These are phyloP conservation scores for Fringilla coelebs DNA, from an alignment of 2,797 vertebrate genomes.

Conservation along the genomic window DNA sequence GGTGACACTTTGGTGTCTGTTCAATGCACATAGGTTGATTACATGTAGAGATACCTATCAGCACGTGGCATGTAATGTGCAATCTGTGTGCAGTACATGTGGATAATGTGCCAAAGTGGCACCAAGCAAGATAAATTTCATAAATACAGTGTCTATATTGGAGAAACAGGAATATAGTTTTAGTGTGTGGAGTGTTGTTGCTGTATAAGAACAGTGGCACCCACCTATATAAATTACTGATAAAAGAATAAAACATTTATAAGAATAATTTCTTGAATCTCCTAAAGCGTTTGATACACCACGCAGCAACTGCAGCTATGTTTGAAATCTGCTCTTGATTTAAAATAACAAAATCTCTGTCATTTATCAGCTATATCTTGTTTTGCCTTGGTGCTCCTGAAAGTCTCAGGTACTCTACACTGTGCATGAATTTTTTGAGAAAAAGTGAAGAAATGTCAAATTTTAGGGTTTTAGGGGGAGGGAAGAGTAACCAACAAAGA, in stretches of 20 bases:
- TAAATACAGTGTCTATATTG: constrained; percentile 16
- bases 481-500: neutral
- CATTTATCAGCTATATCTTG: neutral
- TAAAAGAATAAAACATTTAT: constrained; percentile 46
- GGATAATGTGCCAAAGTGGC: constrained; percentile 2
- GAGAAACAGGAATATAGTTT: constrained; percentile 25
- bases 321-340: neutral
- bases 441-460: neutral
- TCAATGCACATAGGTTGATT: neutral
- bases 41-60: neutral
- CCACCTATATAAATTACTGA: neutral
- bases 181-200: neutral
- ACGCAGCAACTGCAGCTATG: constrained; percentile 8
- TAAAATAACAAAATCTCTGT: neutral
- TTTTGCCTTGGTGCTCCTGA: neutral
- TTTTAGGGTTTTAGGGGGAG: neutral
- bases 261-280: constrained; percentile 39
- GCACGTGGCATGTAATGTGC: constrained; percentile 6
- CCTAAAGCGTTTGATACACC: constrained; percentile 35
- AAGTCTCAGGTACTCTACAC: neutral
- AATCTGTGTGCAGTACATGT: neutral
- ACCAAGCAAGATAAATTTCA: constrained; percentile 12
- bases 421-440: neutral
- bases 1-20: neutral
- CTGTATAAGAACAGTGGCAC: neutral